Evolutionary conservation across 2,888 invertebrate species (phyloP).

Genomic region (Drosophila anceps): DNA sequence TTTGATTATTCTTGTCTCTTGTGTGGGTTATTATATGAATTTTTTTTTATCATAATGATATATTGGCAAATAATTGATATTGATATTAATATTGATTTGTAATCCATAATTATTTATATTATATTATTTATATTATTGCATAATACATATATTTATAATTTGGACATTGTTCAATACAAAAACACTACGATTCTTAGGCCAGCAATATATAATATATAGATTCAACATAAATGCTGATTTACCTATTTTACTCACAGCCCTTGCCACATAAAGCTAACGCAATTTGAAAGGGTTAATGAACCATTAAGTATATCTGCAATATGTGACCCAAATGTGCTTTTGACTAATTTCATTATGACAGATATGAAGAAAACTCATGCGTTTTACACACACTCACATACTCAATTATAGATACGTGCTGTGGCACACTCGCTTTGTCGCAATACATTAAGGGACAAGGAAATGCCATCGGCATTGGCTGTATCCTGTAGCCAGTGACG

Average conservation of each 20-base stretch:
- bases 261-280: neutral
- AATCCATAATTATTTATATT: too few species aligned
- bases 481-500: slow-evolving; percentile 44
- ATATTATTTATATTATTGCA: too few species aligned
- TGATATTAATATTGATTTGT: too few species aligned
- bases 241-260: neutral
- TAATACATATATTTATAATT: too few species aligned
- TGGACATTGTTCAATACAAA: too few species aligned
- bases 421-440: slow-evolving; percentile 30
- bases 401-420: neutral
- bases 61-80: too few species aligned
- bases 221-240: too few species aligned
- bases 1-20: too few species aligned
- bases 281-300: slow-evolving; percentile 22
- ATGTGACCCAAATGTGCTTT: slow-evolving; percentile 52
- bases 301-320: slow-evolving; percentile 55
- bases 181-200: too few species aligned
- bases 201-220: neutral
- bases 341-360: slow-evolving; percentile 65
- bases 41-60: too few species aligned
- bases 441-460: slow-evolving; percentile 53
- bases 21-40: too few species aligned
- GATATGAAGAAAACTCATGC: slow-evolving; percentile 42
- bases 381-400: slow-evolving; percentile 1
- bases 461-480: slow-evolving; percentile 65